Base-by-base conservation (phyloP, 2,888 invertebrate species). In the Leptopilina myrica region DNA sequence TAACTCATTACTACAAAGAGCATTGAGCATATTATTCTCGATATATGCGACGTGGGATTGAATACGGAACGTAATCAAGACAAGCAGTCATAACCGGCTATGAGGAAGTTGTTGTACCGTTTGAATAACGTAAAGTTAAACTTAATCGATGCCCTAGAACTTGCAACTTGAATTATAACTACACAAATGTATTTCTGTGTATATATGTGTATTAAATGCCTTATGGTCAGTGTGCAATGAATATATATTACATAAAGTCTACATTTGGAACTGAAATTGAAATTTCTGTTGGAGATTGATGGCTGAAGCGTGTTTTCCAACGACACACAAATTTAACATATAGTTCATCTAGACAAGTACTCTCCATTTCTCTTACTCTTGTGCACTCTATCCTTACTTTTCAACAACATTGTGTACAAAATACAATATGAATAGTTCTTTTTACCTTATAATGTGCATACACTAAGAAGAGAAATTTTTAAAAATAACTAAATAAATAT, bases 101-200 rank as follows among this genome's bases (percentile, higher is more conserved):
- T 53, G 73, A 73, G 53, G 56, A 56, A 73, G 53, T 73, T 73
- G 73, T n/a, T 56, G 33, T 33, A 33, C 73, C 53, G 26, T 20
- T 56, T 73, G 73, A 73, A 73, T 73, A 33, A 20, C 26, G 9
- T 73, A 73, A 56, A 26, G 56, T 56, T 33, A n/a, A 73, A 73
- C 73, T 73, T 73, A 56, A 73, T 73, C 73, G 53, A 40, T 56
- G 73, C 73, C 33, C 33, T 53, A 56, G 56, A 73, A 73, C 53
- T 73, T 56, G 12, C 26, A 7, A 43, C 43, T 26, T n/a, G 26
- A 56, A 73, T 56, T 73, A 26, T 33, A 14, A 43, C 43, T 43
- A 8, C 43, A 73, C 49, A 26, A 26, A 26, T 26, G 26, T 3
- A 26, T 26, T 26, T 26, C 26, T 26, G 26, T 26, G 26, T 26